Evolutionary conservation across 2,113 vertebrate genomes (phyloP).

Genomic region (Centropus unirufus): DNA sequence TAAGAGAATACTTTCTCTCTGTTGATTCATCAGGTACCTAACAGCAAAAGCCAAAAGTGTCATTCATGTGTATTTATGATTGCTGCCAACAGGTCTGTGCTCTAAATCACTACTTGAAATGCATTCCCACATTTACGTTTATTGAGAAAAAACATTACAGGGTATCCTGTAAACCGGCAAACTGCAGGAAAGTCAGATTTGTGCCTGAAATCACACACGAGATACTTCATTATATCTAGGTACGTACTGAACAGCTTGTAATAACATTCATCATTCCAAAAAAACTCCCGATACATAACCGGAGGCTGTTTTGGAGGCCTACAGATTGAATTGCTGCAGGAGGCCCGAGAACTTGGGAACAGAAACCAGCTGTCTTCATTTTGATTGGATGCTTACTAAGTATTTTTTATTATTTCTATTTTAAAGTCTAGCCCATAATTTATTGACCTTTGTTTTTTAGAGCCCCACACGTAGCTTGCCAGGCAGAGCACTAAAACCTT

Average conservation of each 20-base stretch:
- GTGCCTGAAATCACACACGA: neutral
- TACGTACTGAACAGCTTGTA: neutral
- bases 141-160: neutral
- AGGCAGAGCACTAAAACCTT: neutral
- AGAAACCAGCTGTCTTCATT: neutral
- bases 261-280: neutral
- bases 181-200: neutral
- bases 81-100: neutral
- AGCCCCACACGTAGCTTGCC: neutral
- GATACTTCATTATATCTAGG: neutral
- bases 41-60: accelerated
- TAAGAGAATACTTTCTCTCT: neutral
- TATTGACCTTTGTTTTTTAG: neutral
- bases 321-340: neutral
- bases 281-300: neutral
- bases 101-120: neutral
- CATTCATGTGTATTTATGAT: neutral
- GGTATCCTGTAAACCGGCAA: neutral
- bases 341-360: neutral
- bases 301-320: neutral
- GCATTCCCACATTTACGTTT: accelerated
- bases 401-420: neutral
- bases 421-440: neutral
- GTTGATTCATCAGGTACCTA: neutral
- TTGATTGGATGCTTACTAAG: neutral